A percentile compares a stretch with the other conserved stretches of the same genome.
Evolutionary conservation across 2,888 invertebrate genomes (phyloP).

Genomic region (Melipona beecheii): DNA sequence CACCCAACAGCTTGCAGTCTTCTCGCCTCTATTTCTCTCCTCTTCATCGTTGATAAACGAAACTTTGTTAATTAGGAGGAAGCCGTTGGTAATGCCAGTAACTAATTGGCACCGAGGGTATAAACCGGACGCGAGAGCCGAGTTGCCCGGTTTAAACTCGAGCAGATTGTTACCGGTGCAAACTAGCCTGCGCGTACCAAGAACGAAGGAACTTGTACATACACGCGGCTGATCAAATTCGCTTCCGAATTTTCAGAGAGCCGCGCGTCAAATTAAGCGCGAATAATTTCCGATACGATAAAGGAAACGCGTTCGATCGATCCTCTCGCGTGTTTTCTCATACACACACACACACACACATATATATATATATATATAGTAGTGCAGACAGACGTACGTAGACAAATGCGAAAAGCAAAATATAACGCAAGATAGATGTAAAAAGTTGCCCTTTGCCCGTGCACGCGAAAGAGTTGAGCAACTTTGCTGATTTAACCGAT

Average conservation of each 20-base stretch:
- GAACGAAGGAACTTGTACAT: conserved; percentile 24
- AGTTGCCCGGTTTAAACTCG: conserved; percentile 62
- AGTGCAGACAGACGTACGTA: too few relatives aligned
- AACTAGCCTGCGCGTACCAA: conserved; percentile 27
- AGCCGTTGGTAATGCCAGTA: conserved; percentile 78
- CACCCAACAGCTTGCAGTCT: conserved; percentile 36
- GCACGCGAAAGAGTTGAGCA: neutral
- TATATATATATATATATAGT: too few relatives aligned
- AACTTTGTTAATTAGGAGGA: conserved; percentile 82
- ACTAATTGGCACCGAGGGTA: conserved; percentile 81
- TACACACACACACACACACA: too few relatives aligned
- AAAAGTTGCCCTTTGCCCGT: too few relatives aligned
- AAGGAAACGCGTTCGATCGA: neutral
- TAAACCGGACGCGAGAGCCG: conserved; percentile 65
- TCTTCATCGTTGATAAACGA: conserved; percentile 77
- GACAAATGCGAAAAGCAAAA: too few relatives aligned
- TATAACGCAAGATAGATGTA: too few relatives aligned
- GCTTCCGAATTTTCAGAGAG: conserved; percentile 20
- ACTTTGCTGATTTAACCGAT: neutral
- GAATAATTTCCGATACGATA: neutral
- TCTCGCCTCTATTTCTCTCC: conserved; percentile 40
- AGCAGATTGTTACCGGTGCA: conserved; percentile 58
- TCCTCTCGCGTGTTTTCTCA: neutral
- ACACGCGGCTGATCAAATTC: conserved; percentile 36
- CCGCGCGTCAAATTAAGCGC: neutral